These are phyloP conservation scores for Brachionus asplanchnoidis DNA, from an alignment of 1,140 invertebrate species.

Conservation along the genomic window DNA sequence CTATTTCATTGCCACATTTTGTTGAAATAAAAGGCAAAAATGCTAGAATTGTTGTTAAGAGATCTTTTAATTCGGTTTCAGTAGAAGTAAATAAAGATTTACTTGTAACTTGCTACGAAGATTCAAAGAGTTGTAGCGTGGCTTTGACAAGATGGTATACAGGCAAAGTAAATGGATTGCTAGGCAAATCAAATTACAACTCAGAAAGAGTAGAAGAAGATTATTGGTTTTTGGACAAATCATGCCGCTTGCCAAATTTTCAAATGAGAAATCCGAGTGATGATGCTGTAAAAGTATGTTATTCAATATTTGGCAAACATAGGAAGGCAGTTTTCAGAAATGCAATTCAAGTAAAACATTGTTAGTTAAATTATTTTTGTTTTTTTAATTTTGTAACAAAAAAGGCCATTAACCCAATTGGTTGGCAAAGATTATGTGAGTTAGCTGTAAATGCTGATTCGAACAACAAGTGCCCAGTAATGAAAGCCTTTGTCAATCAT, in stretches of 20 bases:
- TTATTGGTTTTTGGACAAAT: constrained; percentile 28
- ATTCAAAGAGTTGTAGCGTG: constrained; percentile 34
- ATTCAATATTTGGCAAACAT: constrained; percentile 26
- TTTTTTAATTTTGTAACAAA: neutral
- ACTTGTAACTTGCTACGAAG: constrained; percentile 17
- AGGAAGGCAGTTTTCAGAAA: neutral
- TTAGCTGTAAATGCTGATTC: neutral
- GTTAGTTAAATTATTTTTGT: neutral
- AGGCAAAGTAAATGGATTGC: constrained; percentile 26
- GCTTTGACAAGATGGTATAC: constrained; percentile 40
- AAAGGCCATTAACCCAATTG: neutral
- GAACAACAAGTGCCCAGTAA: constrained; percentile 15
- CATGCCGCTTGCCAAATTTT: neutral
- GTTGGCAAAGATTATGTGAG: constrained; percentile 31
- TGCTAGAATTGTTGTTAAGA: neutral
- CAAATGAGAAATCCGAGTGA: constrained; percentile 2
- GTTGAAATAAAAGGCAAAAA: neutral
- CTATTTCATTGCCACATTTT: neutral
- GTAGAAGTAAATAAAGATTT: constrained; percentile 16
- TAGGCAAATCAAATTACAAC: constrained; percentile 23
- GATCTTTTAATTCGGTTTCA: neutral
- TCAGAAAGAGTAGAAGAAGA: neutral
- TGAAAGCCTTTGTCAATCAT: constrained; percentile 34
- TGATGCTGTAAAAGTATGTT: constrained; percentile 4
- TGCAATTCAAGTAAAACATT: neutral